phyloP scores from a whole-genome alignment of 2,888 invertebrate genomes.

The Ophraella communa region DNA sequence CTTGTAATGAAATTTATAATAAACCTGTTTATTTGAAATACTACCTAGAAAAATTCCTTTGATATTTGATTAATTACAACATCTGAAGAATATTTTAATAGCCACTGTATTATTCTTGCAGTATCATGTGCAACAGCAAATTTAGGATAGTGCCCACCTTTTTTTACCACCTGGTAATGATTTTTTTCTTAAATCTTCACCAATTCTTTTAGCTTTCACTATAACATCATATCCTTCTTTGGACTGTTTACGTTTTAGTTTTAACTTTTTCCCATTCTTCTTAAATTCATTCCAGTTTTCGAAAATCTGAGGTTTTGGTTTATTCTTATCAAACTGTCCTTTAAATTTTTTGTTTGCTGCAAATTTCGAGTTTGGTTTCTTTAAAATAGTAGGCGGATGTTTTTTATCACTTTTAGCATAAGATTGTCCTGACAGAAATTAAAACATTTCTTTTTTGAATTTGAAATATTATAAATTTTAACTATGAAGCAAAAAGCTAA shows the following conservation, averaged over 20 bases:
- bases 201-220: constrained; percentile 65
- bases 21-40: too few species aligned
- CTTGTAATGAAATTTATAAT: too few species aligned
- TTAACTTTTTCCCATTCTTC: constrained; percentile 75
- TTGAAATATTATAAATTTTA: background rate
- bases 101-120: constrained; percentile 86
- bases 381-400: constrained; percentile 31
- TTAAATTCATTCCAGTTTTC: constrained; percentile 79
- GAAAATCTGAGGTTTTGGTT: constrained; percentile 46
- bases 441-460: background rate
- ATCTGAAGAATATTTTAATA: constrained; percentile 75
- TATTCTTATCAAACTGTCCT: constrained; percentile 26
- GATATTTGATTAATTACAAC: constrained; percentile 73
- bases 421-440: constrained; percentile 9
- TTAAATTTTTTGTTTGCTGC: background rate
- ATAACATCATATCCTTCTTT: constrained; percentile 62
- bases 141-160: constrained; percentile 67
- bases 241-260: constrained; percentile 69
- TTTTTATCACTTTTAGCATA: constrained; percentile 33
- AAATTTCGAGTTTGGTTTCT: constrained; percentile 19
- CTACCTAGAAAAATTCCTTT: too few species aligned
- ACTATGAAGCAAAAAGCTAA: background rate
- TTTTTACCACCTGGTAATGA: constrained; percentile 63
- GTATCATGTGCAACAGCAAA: constrained; percentile 86
- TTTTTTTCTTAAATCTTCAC: constrained; percentile 64